phyloP scores from a whole-genome alignment of 2,113 vertebrate genomes.

The Spea bombifrons region DNA sequence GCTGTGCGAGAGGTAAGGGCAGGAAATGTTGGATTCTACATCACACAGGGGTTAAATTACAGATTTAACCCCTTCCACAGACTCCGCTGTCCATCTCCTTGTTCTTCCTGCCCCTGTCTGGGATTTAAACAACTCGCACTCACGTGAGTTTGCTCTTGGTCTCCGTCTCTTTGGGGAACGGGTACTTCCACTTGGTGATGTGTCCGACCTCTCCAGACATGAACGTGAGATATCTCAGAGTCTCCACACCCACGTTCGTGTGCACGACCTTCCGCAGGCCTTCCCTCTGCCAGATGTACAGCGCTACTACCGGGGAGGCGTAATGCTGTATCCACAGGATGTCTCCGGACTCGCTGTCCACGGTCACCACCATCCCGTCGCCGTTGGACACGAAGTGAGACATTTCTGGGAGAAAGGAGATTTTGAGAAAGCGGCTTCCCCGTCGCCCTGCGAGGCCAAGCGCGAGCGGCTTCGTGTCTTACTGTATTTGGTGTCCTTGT shows the following conservation, averaged over 20 bases:
- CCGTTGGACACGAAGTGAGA: slow-evolving; percentile 96
- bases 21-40: no score
- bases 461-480: slow-evolving; percentile 52
- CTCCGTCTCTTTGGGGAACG: slow-evolving; percentile 89
- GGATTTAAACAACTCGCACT: slow-evolving; percentile 50
- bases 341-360: slow-evolving; percentile 90
- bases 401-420: slow-evolving; percentile 71
- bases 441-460: neutral
- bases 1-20: no score
- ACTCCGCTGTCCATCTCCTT: no score
- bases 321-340: slow-evolving; percentile 96
- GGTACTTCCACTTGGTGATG: slow-evolving; percentile 97
- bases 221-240: slow-evolving; percentile 93
- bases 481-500: slow-evolving; percentile 91
- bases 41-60: no score
- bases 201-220: slow-evolving; percentile 94
- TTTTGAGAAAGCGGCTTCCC: neutral
- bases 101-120: no score
- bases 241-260: slow-evolving; percentile 91
- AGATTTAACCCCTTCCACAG: no score
- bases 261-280: slow-evolving; percentile 87
- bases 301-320: slow-evolving; percentile 91
- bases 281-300: slow-evolving; percentile 96
- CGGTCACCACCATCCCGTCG: slow-evolving; percentile 93
- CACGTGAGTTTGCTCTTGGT: slow-evolving; percentile 93